These are phyloP conservation scores for Acanthurus leucopareius DNA, from an alignment of 2,797 vertebrate species.

Conservation along the genomic window DNA sequence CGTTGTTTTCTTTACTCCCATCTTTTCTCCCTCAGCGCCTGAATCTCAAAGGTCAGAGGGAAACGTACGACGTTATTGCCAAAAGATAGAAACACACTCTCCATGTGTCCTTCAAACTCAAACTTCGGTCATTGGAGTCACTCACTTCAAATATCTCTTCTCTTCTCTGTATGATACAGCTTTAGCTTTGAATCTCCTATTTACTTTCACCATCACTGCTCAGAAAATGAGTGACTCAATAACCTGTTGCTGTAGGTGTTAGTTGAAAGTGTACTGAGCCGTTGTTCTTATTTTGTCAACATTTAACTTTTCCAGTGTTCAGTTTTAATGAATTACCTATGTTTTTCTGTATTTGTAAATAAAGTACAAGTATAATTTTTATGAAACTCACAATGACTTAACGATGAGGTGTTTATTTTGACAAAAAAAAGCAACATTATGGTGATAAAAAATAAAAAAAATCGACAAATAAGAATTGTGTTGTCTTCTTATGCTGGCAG, in stretches of 20 bases:
- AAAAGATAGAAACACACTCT: constrained; percentile 10
- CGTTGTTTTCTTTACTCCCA: no score
- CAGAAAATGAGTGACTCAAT: background rate
- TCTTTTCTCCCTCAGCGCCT: constrained; percentile 42
- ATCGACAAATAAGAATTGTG: background rate
- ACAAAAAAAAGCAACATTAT: background rate
- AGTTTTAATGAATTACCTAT: background rate
- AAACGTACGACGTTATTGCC: constrained; percentile 39
- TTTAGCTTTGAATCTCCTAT: background rate
- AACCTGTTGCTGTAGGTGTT: background rate
- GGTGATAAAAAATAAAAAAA: background rate
- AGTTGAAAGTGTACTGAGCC: background rate
- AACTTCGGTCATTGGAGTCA: background rate
- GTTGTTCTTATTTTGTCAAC: background rate
- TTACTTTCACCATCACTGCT: background rate
- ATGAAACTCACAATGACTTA: background rate
- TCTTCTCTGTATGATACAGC: background rate
- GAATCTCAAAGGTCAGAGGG: background rate
- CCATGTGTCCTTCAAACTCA: background rate
- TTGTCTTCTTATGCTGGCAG: background rate
- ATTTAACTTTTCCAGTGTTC: fast-evolving
- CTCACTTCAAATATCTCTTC: background rate
- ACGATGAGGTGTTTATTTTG: background rate
- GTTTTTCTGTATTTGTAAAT: background rate
- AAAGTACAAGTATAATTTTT: no score